A percentile compares a stretch with the other conserved stretches of the same genome.
phyloP scores from a whole-genome alignment of 2,797 vertebrate species.

The Decapterus maruadsi region DNA sequence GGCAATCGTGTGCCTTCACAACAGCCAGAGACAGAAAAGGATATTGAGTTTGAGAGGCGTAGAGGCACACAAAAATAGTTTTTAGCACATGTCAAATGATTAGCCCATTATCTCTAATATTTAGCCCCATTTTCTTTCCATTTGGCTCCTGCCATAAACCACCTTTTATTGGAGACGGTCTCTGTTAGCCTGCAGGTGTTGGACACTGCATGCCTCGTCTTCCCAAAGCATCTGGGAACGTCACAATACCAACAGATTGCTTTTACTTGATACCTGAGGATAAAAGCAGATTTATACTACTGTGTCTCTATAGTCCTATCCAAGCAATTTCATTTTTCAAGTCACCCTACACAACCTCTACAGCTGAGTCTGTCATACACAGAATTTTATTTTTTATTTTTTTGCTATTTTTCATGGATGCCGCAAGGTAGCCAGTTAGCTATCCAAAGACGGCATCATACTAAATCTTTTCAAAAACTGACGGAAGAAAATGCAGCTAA shows the following conservation, averaged over 20 bases:
- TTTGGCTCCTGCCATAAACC: background rate
- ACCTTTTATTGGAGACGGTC: background rate
- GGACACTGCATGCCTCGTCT: background rate
- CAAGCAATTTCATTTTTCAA: no score
- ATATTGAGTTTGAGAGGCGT: background rate
- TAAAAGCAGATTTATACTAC: no score
- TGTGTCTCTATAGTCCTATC: no score
- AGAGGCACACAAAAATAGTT: conserved; percentile 13
- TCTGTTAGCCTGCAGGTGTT: background rate
- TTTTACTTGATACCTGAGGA: background rate
- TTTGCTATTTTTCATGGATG: background rate
- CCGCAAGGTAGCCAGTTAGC: background rate
- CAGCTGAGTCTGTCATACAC: no score
- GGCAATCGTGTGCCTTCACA: conserved; percentile 44
- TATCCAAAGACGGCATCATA: background rate
- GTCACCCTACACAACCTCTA: no score
- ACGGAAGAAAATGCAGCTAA: background rate
- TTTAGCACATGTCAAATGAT: conserved; percentile 9
- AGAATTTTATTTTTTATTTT: no score
- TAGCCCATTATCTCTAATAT: conserved; percentile 3
- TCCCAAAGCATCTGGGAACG: background rate
- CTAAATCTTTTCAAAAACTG: no score
- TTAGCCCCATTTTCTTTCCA: background rate
- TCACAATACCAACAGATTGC: background rate
- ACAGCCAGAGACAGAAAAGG: conserved; percentile 18